These are phyloP conservation scores for Zaprionus kolodkinae DNA, from an alignment of 1,140 invertebrate species.

Conservation along the genomic window DNA sequence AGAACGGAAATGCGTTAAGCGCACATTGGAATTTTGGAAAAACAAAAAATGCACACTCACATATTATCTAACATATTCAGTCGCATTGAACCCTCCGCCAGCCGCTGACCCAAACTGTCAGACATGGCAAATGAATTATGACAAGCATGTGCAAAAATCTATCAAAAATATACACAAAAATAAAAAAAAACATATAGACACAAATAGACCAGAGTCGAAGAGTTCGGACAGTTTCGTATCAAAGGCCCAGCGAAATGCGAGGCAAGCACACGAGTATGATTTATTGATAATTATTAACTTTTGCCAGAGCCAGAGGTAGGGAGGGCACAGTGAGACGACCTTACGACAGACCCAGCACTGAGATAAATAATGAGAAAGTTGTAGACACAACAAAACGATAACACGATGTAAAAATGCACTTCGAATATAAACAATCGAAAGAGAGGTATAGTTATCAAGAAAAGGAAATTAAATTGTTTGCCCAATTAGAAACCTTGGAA, in stretches of 20 bases:
- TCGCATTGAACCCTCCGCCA: slow-evolving; percentile 30
- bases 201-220: slow-evolving; percentile 49
- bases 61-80: slow-evolving; percentile 12
- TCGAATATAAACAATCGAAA: too few species aligned
- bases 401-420: too few species aligned
- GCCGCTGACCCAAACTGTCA: slow-evolving; percentile 57
- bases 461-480: neutral
- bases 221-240: slow-evolving; percentile 45
- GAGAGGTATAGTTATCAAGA: too few species aligned
- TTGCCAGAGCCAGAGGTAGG: slow-evolving; percentile 20
- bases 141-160: slow-evolving; percentile 78
- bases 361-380: neutral
- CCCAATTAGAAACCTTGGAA: too few species aligned
- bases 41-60: neutral
- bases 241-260: slow-evolving; percentile 40
- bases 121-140: slow-evolving; percentile 61
- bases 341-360: neutral
- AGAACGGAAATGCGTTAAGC: neutral
- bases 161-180: slow-evolving; percentile 58
- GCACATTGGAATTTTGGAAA: neutral
- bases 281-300: slow-evolving; percentile 57
- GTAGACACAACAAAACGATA: too few species aligned
- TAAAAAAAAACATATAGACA: slow-evolving; percentile 23
- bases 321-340: slow-evolving; percentile 20
- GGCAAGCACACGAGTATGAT: slow-evolving; percentile 55